Evolutionary conservation across 2,797 vertebrate species (phyloP).

Genomic region (Poeciliopsis gracilis): DNA sequence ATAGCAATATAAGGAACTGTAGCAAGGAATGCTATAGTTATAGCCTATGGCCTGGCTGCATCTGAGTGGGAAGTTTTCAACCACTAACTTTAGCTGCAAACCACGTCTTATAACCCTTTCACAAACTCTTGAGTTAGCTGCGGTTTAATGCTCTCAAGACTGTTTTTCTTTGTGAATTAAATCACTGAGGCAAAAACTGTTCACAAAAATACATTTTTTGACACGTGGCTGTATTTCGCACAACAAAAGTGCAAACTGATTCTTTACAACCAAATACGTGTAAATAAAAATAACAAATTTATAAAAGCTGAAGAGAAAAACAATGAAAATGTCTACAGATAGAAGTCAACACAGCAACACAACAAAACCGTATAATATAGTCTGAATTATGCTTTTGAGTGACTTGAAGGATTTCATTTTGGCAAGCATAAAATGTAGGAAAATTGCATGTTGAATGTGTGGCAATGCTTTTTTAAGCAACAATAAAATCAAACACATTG

Average conservation of each 20-base stretch:
- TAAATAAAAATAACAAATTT: not conserved
- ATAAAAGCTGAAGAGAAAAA: not conserved
- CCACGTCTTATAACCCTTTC: not conserved
- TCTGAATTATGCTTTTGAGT: conserved; percentile 19
- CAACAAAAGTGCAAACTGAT: not conserved
- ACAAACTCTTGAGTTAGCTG: not conserved
- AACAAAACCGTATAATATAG: not conserved
- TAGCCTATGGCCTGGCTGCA: not conserved
- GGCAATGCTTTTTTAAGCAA: conserved; percentile 17
- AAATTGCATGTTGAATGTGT: conserved; percentile 31
- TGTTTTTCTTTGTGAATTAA: not conserved
- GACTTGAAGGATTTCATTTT: conserved; percentile 24
- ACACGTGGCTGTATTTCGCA: not conserved
- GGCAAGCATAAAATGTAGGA: conserved; percentile 7
- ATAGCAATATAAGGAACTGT: no score
- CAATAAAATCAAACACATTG: conserved; percentile 19
- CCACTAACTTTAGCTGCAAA: not conserved
- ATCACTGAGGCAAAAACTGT: not conserved
- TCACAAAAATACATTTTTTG: not conserved
- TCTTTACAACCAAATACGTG: not conserved
- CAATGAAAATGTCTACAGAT: not conserved
- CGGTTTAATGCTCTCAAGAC: not conserved
- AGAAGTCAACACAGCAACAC: not conserved
- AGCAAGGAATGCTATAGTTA: not conserved
- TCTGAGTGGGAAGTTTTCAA: not conserved